Conservation (phyloP, 2,113 vertebrate species). For the Nothoprocta pentlandii region DNA sequence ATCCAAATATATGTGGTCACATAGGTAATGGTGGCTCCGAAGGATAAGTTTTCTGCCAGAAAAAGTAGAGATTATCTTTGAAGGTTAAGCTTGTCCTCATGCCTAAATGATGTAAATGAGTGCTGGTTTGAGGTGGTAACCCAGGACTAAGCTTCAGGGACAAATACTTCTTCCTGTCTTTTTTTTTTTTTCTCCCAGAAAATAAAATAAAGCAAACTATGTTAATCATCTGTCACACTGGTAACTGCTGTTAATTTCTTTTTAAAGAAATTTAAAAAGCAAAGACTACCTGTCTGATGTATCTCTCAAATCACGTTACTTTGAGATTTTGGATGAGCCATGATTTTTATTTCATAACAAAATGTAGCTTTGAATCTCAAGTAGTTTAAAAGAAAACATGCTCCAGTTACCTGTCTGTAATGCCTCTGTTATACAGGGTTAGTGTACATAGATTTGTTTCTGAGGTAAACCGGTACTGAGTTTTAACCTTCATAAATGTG, state of each 20-base stretch:
- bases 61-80: not conserved
- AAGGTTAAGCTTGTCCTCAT: not conserved
- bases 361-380: not conserved
- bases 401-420: not conserved
- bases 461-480: not conserved
- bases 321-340: not conserved
- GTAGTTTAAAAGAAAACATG: not conserved
- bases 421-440: no score
- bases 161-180: not conserved
- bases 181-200: not conserved
- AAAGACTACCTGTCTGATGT: not conserved
- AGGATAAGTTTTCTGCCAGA: not conserved
- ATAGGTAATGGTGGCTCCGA: not conserved
- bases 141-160: fast-evolving
- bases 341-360: not conserved
- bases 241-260: not conserved
- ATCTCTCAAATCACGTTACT: not conserved
- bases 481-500: not conserved
- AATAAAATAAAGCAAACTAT: fast-evolving
- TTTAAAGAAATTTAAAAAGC: not conserved
- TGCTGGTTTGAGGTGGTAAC: not conserved
- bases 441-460: not conserved
- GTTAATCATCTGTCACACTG: not conserved
- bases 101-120: not conserved
- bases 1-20: not conserved